Conservation (phyloP, 2,113 vertebrate species). For the Sapayoa aenigma region DNA sequence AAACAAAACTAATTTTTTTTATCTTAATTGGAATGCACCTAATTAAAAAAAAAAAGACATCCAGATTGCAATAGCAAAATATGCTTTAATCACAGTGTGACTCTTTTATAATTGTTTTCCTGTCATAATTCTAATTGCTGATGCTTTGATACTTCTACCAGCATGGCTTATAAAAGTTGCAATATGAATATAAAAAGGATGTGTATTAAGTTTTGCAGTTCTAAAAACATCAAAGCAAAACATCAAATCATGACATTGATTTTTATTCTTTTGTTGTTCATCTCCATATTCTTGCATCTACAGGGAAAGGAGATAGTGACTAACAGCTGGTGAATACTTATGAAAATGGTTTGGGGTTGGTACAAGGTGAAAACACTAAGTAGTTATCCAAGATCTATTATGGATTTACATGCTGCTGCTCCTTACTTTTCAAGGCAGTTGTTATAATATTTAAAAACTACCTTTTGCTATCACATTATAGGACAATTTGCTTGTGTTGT, state of each 20-base stretch:
- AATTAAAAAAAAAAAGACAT: constrained; percentile 3
- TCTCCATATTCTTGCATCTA: neutral
- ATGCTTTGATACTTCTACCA: constrained; percentile 27
- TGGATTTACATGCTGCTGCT: neutral
- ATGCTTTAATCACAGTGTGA: neutral
- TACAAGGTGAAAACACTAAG: neutral
- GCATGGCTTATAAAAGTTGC: neutral
- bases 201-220: neutral
- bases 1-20: neutral
- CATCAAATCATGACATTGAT: neutral
- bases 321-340: neutral
- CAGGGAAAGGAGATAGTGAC: neutral
- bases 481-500: neutral
- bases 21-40: neutral
- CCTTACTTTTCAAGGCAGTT: neutral
- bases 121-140: constrained; percentile 7
- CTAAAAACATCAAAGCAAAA: constrained; percentile 4
- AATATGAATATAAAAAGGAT: neutral
- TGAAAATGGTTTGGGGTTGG: neutral
- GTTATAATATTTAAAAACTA: neutral
- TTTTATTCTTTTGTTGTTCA: neutral
- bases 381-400: neutral
- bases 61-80: neutral
- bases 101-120: constrained; percentile 6
- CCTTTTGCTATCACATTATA: neutral